Conservation (phyloP, 2,797 vertebrate genomes). For the Chloroceryle amazona region DNA sequence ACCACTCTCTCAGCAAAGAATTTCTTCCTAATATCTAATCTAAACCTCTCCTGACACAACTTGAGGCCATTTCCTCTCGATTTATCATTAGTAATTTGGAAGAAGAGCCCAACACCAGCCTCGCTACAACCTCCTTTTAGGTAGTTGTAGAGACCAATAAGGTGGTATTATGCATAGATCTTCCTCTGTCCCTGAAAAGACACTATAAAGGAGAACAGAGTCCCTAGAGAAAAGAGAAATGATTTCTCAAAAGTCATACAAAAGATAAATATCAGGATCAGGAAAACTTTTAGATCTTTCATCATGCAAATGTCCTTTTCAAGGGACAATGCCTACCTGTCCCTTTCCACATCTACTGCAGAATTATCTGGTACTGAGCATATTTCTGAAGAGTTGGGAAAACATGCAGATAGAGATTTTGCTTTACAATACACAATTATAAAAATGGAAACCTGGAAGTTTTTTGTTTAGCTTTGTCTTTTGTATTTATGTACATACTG, state of each 20-base stretch:
- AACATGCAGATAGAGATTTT: not conserved
- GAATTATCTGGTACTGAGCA: not conserved
- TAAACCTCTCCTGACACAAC: too few relatives aligned
- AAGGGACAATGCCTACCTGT: not conserved
- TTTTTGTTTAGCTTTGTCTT: not conserved
- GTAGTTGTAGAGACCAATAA: too few relatives aligned
- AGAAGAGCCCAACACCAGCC: too few relatives aligned
- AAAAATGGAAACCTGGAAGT: not conserved
- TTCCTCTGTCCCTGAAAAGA: not conserved
- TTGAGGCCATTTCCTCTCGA: too few relatives aligned
- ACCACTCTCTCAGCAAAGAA: too few relatives aligned
- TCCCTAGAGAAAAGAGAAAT: not conserved
- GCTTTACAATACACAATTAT: not conserved
- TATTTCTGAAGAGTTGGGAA: not conserved
- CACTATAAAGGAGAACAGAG: not conserved
- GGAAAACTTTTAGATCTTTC: not conserved
- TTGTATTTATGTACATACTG: not conserved
- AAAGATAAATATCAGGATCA: conserved; percentile 14
- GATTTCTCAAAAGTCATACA: not conserved
- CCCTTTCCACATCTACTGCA: not conserved
- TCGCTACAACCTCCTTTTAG: too few relatives aligned
- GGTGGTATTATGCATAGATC: not conserved
- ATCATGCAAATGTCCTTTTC: not conserved
- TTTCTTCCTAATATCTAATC: too few relatives aligned
- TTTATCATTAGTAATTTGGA: too few relatives aligned